A percentile compares a stretch with the other conserved stretches of the same genome.
phyloP scores from a whole-genome alignment of 2,113 vertebrate species.

The Procavia capensis region DNA sequence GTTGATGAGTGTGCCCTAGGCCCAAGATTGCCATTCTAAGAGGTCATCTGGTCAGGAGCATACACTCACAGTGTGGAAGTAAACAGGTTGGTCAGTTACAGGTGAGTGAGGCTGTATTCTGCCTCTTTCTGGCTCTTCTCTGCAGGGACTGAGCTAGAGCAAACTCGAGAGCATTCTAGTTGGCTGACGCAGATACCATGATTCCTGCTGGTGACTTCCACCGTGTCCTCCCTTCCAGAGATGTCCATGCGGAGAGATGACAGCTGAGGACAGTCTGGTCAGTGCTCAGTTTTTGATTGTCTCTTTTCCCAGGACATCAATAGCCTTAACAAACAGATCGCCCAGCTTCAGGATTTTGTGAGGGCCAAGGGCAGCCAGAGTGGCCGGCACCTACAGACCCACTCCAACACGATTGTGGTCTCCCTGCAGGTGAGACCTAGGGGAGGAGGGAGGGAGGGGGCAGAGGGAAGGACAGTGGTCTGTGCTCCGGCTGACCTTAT shows the following conservation, averaged over 20 bases:
- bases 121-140: not conserved
- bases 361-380: slow-evolving; percentile 91
- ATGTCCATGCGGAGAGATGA: not conserved
- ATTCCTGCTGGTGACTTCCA: not conserved
- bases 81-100: not conserved
- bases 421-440: slow-evolving; percentile 91
- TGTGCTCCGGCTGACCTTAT: not conserved
- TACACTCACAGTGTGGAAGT: not conserved
- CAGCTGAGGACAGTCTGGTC: not conserved
- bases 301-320: slow-evolving; percentile 91
- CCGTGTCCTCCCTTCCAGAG: not conserved
- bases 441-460: not conserved
- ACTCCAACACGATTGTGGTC: slow-evolving; percentile 96
- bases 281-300: not conserved
- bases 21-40: not conserved
- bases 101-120: not conserved
- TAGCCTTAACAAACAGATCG: slow-evolving; percentile 96
- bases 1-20: not conserved
- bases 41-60: not conserved
- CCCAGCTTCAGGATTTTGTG: slow-evolving; percentile 94
- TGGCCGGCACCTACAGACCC: slow-evolving; percentile 93
- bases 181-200: not conserved
- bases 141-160: not conserved
- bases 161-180: not conserved
- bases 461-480: not conserved